Base-by-base conservation (phyloP, 2,113 vertebrate species). In the Spermophilus dauricus region DNA sequence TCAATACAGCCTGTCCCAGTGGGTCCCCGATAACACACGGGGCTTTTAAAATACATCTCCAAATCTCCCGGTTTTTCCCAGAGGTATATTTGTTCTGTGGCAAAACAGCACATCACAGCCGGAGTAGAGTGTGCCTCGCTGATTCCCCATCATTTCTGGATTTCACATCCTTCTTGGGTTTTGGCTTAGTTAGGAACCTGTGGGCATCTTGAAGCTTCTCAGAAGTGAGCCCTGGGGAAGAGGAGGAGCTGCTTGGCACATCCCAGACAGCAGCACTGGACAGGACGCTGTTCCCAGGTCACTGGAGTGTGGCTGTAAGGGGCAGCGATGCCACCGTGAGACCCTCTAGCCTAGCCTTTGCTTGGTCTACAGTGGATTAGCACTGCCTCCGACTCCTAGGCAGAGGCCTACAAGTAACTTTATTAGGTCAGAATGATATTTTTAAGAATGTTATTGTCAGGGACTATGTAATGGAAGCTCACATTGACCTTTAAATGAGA, bases 271-370 rank as follows among this genome's bases (percentile, higher is more conserved):
- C 4, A 4, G 9, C 6, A 1, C 51, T 32, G 39, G 16, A 18
- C 5, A 70, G 17, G 83, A 51, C 26, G 48, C 4, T 1, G 1
- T 6, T 0, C 18, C 13, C 10, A 5, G 5, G 8, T 37, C 75
- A 39, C 51, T 0, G 2, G 51, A 56, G 39, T 61, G 11, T 17
- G 30, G 17, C 6, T 32, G 22, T 20, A 26, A 18, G 24, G 5
- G 18, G 2, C 13, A 16, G 37, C 22, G 0, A 17, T 2, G 16
- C 10, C 48, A 10, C 56, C 17, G 17, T 0, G 4, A 5, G 8
- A 1, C 1, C 32, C n/a, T 77, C 45, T n/a, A 11, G 9, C 4
- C 69, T 18, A 9, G 13, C 5, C 61, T 45, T 37, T 20, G 42
- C 32, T 12, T 56, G 30, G 10, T 39, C 18, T 24, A 2, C 0